Conservation (phyloP, 2,888 invertebrate genomes). For the Mellilla xanthometata region DNA sequence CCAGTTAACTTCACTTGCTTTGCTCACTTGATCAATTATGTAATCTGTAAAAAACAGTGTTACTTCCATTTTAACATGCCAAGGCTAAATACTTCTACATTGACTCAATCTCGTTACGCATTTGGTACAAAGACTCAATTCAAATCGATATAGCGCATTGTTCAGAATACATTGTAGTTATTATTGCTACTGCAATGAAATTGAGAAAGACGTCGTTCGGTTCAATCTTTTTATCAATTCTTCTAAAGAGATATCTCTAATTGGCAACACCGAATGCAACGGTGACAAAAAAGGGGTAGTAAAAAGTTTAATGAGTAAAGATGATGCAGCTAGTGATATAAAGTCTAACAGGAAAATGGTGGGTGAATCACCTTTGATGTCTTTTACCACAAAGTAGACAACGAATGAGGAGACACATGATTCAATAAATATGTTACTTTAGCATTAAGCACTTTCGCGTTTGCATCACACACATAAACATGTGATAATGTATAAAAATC, state of each 20-base stretch:
- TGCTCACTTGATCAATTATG: no score
- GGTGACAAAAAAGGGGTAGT: constrained; percentile 1
- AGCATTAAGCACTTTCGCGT: no score
- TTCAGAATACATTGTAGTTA: constrained; percentile 41
- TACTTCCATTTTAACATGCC: constrained; percentile 31
- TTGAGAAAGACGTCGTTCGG: constrained; percentile 4
- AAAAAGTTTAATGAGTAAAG: constrained; percentile 23
- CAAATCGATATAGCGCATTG: constrained; percentile 47
- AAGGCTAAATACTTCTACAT: constrained; percentile 52
- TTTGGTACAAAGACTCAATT: constrained; percentile 55
- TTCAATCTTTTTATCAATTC: constrained; percentile 1
- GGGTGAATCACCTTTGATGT: neutral
- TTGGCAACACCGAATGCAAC: constrained; percentile 8
- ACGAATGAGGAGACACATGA: no score
- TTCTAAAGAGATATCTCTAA: constrained; percentile 1
- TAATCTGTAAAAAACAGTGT: constrained; percentile 8
- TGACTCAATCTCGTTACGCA: constrained; percentile 57
- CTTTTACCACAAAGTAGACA: neutral
- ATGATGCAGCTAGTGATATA: constrained; percentile 5
- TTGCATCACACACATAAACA: no score
- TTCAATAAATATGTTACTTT: no score
- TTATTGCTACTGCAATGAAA: constrained; percentile 36
- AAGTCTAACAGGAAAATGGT: constrained; percentile 6
- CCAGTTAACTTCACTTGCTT: no score
- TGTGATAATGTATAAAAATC: neutral